Evolutionary conservation across 2,888 invertebrate genomes (phyloP), one percentile per base, ranked within the genome.

Genomic region (Eledone cirrhosa): DNA sequence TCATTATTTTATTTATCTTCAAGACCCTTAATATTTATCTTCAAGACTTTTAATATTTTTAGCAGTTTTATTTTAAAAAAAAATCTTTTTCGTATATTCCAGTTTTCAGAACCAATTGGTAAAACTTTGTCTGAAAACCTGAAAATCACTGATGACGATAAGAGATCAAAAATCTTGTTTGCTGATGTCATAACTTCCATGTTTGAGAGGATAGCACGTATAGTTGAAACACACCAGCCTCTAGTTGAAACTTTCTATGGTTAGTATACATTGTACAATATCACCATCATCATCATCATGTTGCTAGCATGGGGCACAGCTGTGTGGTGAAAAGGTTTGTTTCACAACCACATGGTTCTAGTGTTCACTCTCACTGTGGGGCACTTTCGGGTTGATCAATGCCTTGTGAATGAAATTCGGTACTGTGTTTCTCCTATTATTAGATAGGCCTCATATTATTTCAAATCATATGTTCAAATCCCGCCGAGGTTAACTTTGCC

Each of bases 221-320:
- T 95, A 13, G 93, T 97, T 47, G 96, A 97, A 91, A 93, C 95
- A 8, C 95, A 97, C 91, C 96, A 97, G 86, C 96, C 97, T 0
- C 93, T 97, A 47, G 94, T 97, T 48, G 96, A 97, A 89, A 95
- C 95, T 1, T 96, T 95, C 89, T 97, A 97, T 91, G 96, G 96
- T 85, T 86, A 86, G 87, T 82, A 13, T 11, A 63, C 13, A 24
- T 16, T 63, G 1, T 63, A 11, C 27, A 63, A 11, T 63, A 63
- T 63, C n/a, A 63, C 22, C 11, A 41, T 41, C 41, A 41, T 41
- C 41, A 41, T 41, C 41, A 41, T 11, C 11, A 11, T 41, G 5
- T 0, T 41, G 11, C 11, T 41, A 8, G 11, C 11, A 11, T 41
- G 8, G 5, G 11, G 41, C 41, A 41, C 11, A 41, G 41, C 41